A percentile compares a stretch with the other conserved stretches of the same genome.
These are phyloP conservation scores for Drosophila setifemur DNA, from an alignment of 1,140 invertebrate species.

Conservation along the genomic window DNA sequence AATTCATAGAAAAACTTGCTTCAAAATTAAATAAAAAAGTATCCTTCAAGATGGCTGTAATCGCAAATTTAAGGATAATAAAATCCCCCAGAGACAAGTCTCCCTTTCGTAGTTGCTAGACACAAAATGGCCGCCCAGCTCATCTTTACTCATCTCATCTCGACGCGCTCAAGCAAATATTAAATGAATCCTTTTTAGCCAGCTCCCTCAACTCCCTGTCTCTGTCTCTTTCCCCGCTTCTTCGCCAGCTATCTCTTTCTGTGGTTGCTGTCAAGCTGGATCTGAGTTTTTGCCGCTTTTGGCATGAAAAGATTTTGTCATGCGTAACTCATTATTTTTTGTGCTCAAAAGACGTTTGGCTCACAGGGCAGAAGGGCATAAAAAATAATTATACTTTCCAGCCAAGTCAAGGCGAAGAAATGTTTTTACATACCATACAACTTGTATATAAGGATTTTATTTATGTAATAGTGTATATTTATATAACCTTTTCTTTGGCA, in stretches of 20 bases:
- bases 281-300: constrained; percentile 35
- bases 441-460: too few species aligned
- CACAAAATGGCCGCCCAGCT: constrained; percentile 58
- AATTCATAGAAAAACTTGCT: constrained; percentile 8
- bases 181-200: constrained; percentile 67
- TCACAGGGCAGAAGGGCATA: constrained; percentile 63
- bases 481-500: too few species aligned
- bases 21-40: constrained; percentile 22
- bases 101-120: constrained; percentile 1
- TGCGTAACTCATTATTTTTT: constrained; percentile 82
- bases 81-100: not conserved
- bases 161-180: constrained; percentile 66
- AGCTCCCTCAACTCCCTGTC: not conserved
- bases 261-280: constrained; percentile 46
- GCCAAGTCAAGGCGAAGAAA: constrained; percentile 7
- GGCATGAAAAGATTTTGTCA: constrained; percentile 79
- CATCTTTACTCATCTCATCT: constrained; percentile 5
- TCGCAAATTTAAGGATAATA: constrained; percentile 17
- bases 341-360: constrained; percentile 65
- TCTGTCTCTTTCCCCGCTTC: constrained; percentile 6
- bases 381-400: constrained; percentile 64
- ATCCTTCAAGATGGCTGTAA: constrained; percentile 1
- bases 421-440: not conserved
- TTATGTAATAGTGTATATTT: too few species aligned
- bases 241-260: constrained; percentile 15